Percentiles rank a stretch among this genome's conserved stretches.
These are phyloP conservation scores for Desmodus rotundus DNA, from an alignment of 2,113 vertebrate species.

Conservation along the genomic window DNA sequence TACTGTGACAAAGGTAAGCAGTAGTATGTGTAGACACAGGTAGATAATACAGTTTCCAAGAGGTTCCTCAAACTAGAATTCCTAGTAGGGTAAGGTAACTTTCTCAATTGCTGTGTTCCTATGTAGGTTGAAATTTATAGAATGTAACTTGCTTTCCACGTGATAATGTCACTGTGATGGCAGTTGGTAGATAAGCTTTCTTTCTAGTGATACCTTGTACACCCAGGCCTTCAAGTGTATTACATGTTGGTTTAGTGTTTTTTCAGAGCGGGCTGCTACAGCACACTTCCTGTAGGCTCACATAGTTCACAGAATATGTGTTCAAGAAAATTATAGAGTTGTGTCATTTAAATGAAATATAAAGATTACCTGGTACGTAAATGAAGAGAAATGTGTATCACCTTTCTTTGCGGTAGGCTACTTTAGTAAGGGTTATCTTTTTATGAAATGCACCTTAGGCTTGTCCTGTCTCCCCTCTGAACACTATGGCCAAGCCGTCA, in stretches of 20 bases:
- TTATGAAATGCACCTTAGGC: background rate
- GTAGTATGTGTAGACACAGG: background rate
- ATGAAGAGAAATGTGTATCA: background rate
- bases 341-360: background rate
- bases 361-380: background rate
- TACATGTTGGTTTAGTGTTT: background rate
- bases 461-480: background rate
- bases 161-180: background rate
- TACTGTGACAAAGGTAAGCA: background rate
- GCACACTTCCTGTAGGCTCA: background rate
- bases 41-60: background rate
- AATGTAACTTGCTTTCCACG: background rate
- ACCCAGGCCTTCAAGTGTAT: background rate
- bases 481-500: background rate
- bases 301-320: background rate
- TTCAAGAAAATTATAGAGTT: background rate
- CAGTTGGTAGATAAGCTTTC: background rate
- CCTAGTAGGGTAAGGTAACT: background rate
- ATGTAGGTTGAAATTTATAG: background rate
- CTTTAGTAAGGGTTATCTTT: background rate
- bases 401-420: slow-evolving; percentile 9
- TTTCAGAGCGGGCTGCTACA: background rate
- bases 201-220: background rate
- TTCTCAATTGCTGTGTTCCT: background rate
- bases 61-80: background rate